A percentile compares a stretch with the other conserved stretches of the same genome.
phyloP scores from a whole-genome alignment of 2,113 vertebrate species.

The Paramisgurnus dabryanus region DNA sequence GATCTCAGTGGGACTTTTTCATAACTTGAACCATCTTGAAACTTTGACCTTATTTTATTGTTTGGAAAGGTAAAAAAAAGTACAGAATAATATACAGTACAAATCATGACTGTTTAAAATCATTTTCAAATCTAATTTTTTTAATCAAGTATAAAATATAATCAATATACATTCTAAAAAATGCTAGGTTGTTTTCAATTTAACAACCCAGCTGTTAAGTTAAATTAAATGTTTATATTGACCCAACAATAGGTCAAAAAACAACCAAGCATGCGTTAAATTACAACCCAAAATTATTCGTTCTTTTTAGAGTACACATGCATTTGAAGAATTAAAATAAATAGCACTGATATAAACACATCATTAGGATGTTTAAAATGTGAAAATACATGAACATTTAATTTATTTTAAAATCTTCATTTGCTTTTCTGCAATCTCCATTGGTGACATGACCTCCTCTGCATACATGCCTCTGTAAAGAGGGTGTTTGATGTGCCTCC shows the following conservation, averaged over 20 bases:
- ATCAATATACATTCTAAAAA: too few relatives aligned
- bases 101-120: neutral
- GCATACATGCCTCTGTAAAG: conserved; percentile 41
- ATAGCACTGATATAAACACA: neutral
- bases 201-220: too few relatives aligned
- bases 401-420: conserved; percentile 56
- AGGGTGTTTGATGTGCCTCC: conserved; percentile 60
- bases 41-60: too few relatives aligned
- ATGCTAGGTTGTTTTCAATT: too few relatives aligned
- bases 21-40: too few relatives aligned
- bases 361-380: neutral
- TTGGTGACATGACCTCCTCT: conserved; percentile 53
- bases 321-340: conserved; percentile 2
- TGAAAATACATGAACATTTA: neutral
- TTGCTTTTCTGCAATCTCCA: conserved; percentile 62
- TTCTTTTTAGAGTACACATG: neutral
- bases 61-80: neutral
- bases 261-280: too few relatives aligned
- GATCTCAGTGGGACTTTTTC: too few relatives aligned
- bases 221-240: too few relatives aligned
- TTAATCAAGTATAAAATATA: too few relatives aligned
- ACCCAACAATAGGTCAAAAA: too few relatives aligned
- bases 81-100: neutral
- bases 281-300: too few relatives aligned
- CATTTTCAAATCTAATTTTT: too few relatives aligned